Conservation (phyloP, 2,888 invertebrate species). For the Macrostomum cliftonense region DNA sequence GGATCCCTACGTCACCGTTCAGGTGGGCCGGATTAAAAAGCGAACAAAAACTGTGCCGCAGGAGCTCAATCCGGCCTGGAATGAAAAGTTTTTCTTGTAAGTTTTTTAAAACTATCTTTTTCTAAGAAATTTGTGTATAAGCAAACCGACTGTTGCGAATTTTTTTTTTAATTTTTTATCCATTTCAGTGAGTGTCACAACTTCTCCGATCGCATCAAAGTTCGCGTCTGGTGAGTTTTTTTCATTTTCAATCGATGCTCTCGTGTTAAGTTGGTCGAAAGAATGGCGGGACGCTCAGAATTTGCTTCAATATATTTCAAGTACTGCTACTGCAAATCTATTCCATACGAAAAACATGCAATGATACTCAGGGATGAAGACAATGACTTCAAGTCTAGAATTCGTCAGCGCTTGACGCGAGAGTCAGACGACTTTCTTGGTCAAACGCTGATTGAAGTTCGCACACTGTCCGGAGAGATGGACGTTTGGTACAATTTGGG, state of each 20-base stretch:
- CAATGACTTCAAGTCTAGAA: constrained; percentile 83
- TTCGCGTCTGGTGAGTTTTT: constrained; percentile 58
- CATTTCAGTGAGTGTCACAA: constrained; percentile 88
- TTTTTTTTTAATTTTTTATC: constrained; percentile 5
- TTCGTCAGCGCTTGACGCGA: constrained; percentile 75
- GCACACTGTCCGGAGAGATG: constrained; percentile 90
- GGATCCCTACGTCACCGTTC: constrained; percentile 97
- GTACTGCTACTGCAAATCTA: no score
- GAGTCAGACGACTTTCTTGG: constrained; percentile 94
- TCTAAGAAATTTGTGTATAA: no score
- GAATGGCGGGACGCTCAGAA: no score
- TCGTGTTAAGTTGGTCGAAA: no score
- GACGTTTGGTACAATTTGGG: constrained; percentile 90
- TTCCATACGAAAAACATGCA: no score
- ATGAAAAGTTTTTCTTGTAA: constrained; percentile 99
- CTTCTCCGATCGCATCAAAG: constrained; percentile 97
- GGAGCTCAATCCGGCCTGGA: constrained; percentile 98
- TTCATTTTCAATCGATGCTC: no score
- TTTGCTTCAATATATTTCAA: no score
- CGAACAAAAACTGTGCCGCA: constrained; percentile 96
- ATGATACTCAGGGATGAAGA: constrained; percentile 58
- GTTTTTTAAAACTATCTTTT: constrained; percentile 42
- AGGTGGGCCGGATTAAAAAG: constrained; percentile 96
- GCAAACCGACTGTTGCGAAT: no score
- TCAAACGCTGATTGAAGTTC: constrained; percentile 85